A percentile compares a stretch with the other conserved stretches of the same genome.
phyloP scores from a whole-genome alignment of 2,797 vertebrate genomes.

The Macrochelys suwanniensis region DNA sequence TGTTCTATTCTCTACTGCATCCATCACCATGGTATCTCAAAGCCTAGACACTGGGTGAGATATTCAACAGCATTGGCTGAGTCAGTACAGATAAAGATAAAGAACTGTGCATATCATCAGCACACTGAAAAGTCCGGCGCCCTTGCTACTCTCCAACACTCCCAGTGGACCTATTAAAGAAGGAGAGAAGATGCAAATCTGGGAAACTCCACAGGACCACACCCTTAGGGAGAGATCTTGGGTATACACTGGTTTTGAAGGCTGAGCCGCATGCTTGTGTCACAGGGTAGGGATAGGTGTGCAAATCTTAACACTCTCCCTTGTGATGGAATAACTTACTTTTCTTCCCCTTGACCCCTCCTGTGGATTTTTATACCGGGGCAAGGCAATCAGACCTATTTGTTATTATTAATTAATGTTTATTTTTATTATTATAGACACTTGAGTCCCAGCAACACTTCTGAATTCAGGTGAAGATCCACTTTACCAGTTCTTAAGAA shows the following conservation, averaged over 20 bases:
- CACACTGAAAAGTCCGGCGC: neutral
- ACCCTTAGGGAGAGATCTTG: neutral
- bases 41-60: neutral
- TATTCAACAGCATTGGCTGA: neutral
- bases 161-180: neutral
- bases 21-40: neutral
- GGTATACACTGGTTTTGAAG: neutral
- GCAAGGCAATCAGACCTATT: neutral
- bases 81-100: neutral
- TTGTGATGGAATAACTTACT: neutral
- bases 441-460: neutral
- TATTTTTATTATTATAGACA: neutral
- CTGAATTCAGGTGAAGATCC: neutral
- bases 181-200: neutral
- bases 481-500: neutral
- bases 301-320: neutral
- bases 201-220: neutral
- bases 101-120: neutral
- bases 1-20: neutral
- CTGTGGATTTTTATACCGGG: neutral
- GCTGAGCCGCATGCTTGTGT: neutral
- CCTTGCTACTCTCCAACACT: neutral
- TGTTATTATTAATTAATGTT: neutral
- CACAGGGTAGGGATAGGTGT: neutral
- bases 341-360: neutral